A percentile compares a stretch with the other conserved stretches of the same genome.
Evolutionary conservation across 2,888 invertebrate genomes (phyloP).

Genomic region (Ectropis crepuscularia): DNA sequence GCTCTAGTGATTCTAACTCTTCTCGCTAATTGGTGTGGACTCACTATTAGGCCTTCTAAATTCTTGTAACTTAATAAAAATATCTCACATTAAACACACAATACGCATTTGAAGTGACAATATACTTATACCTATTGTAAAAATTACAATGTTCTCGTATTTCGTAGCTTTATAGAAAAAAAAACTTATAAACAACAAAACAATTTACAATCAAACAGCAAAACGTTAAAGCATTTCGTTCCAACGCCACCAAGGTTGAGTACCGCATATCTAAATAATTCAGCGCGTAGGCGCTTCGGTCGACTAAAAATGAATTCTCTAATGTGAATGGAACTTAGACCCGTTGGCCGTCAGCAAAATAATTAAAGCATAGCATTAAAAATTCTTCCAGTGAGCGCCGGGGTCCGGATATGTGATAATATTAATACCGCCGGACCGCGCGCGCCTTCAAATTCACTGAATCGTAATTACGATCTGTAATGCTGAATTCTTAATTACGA

Average conservation of each 20-base stretch:
- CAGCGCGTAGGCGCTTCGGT: conserved; percentile 41
- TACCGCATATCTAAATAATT: conserved; percentile 38
- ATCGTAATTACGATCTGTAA: conserved; percentile 43
- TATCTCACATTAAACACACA: no score
- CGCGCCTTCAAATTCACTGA: conserved; percentile 42
- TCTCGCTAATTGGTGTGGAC: no score
- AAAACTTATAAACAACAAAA: no score
- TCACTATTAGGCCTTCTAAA: no score
- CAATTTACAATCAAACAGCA: no score
- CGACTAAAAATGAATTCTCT: conserved; percentile 79
- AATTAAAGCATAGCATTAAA: conserved; percentile 84
- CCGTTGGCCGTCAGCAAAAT: conserved; percentile 73
- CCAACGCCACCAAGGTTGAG: conserved; percentile 20
- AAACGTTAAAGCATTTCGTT: neutral
- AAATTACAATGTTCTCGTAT: no score
- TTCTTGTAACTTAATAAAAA: no score
- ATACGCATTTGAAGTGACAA: no score
- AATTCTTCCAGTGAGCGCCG: conserved; percentile 80
- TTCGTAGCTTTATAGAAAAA: no score
- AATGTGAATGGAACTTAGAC: conserved; percentile 83
- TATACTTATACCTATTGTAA: no score
- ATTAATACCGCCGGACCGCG: conserved; percentile 73
- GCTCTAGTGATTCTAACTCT: no score
- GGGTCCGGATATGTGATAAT: conserved; percentile 82
- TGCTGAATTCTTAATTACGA: conserved; percentile 36